A percentile compares a stretch with the other conserved stretches of the same genome.
Conservation (phyloP, 2,113 vertebrate species). For the Lonchura striata region DNA sequence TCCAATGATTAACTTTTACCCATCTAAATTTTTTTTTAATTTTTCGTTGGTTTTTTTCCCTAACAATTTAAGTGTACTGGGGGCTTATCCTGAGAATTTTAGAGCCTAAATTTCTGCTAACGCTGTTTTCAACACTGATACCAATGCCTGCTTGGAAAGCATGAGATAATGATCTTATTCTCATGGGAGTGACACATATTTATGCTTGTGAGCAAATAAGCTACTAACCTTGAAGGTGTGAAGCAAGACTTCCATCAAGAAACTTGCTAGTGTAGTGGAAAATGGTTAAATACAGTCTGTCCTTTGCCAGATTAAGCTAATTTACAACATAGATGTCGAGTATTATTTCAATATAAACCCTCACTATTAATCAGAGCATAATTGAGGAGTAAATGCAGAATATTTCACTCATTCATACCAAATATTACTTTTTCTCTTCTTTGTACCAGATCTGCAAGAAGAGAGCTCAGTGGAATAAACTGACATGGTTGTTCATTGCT, state of each 20-base stretch:
- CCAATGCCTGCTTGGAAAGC: slow-evolving; percentile 81
- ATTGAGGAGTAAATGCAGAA: neutral
- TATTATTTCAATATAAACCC: neutral
- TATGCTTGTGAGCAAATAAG: slow-evolving; percentile 76
- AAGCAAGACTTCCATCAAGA: slow-evolving; percentile 49
- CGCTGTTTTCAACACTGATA: slow-evolving; percentile 75
- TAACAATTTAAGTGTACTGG: slow-evolving; percentile 73
- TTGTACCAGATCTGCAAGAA: neutral
- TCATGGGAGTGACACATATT: slow-evolving; percentile 80
- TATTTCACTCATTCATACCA: neutral
- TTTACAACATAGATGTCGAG: neutral
- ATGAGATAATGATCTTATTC: slow-evolving; percentile 78
- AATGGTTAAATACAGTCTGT: neutral
- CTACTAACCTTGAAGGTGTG: slow-evolving; percentile 53
- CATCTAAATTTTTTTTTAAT: slow-evolving; percentile 72
- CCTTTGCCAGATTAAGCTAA: neutral
- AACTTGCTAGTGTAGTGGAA: slow-evolving; percentile 14
- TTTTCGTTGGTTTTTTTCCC: slow-evolving; percentile 34
- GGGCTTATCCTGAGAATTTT: slow-evolving; percentile 72
- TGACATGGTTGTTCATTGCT: neutral
- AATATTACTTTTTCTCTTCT: neutral
- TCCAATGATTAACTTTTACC: slow-evolving; percentile 80
- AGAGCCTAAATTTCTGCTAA: slow-evolving; percentile 74
- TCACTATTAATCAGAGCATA: neutral
- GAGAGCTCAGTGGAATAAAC: slow-evolving; percentile 11